phyloP scores from a whole-genome alignment of 2,797 vertebrate genomes.

The Macrochelys suwanniensis region DNA sequence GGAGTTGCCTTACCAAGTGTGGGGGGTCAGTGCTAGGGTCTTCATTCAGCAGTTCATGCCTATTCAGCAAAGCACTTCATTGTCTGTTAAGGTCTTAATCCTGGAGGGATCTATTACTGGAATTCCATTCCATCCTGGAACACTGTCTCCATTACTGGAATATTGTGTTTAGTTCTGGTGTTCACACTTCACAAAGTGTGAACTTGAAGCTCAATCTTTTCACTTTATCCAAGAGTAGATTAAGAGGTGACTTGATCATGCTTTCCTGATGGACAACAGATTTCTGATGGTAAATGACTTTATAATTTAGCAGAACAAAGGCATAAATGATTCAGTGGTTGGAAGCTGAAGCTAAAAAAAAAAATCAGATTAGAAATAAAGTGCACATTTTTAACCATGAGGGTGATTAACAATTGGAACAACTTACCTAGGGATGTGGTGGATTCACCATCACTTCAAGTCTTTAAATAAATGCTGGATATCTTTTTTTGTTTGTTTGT shows the following conservation, averaged over 20 bases:
- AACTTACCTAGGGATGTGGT: background rate
- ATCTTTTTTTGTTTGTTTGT: background rate
- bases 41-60: background rate
- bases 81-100: background rate
- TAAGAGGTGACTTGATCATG: background rate
- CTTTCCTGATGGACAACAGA: background rate
- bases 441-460: background rate
- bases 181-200: background rate
- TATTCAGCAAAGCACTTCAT: background rate
- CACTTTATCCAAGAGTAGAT: background rate
- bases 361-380: background rate
- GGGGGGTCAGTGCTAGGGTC: background rate
- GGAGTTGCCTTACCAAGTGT: too few species aligned
- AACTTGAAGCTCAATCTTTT: background rate
- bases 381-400: background rate
- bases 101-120: background rate
- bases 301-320: background rate
- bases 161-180: background rate
- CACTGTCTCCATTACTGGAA: background rate
- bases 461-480: background rate
- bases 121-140: background rate
- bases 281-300: background rate
- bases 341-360: background rate
- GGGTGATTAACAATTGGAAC: background rate
- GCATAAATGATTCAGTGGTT: background rate